Evolutionary conservation across 2,113 vertebrate genomes (phyloP).

Genomic region (Agelaius phoeniceus): DNA sequence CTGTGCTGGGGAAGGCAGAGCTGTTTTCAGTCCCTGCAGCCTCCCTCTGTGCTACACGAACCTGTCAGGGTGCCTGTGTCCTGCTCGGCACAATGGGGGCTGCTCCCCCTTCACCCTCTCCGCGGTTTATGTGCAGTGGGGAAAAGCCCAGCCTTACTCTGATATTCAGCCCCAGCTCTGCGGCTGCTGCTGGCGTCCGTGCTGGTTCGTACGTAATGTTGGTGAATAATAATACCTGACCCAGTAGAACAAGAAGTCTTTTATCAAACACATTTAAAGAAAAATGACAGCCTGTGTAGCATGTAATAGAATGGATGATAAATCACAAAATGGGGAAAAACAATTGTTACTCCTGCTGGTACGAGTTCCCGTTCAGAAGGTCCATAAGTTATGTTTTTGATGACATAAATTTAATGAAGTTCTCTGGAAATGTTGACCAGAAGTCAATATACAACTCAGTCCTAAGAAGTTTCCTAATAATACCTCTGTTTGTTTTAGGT

Average conservation of each 20-base stretch:
- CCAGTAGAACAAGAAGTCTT: constrained; percentile 45
- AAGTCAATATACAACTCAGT: constrained; percentile 56
- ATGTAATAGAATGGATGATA: constrained; percentile 62
- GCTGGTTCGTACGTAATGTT: background rate
- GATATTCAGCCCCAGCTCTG: background rate
- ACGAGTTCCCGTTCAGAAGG: constrained; percentile 8
- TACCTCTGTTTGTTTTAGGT: constrained; percentile 55
- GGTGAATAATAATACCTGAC: constrained; percentile 57
- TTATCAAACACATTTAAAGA: constrained; percentile 65
- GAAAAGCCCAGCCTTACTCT: background rate
- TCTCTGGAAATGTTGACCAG: constrained; percentile 65
- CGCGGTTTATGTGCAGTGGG: fast-evolving
- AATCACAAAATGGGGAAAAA: constrained; percentile 49
- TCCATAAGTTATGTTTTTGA: constrained; percentile 48
- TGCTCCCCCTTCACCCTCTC: background rate
- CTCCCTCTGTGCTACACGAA: background rate
- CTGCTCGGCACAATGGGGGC: fast-evolving
- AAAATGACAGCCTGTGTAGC: constrained; percentile 9
- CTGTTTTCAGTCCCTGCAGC: background rate
- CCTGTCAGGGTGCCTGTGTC: background rate
- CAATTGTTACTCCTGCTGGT: constrained; percentile 51
- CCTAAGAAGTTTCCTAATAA: constrained; percentile 43
- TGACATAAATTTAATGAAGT: constrained; percentile 71
- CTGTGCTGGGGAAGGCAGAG: background rate
- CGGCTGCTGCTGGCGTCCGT: background rate